phyloP scores from a whole-genome alignment of 2,113 vertebrate genomes.

The Crotalus horridus region DNA sequence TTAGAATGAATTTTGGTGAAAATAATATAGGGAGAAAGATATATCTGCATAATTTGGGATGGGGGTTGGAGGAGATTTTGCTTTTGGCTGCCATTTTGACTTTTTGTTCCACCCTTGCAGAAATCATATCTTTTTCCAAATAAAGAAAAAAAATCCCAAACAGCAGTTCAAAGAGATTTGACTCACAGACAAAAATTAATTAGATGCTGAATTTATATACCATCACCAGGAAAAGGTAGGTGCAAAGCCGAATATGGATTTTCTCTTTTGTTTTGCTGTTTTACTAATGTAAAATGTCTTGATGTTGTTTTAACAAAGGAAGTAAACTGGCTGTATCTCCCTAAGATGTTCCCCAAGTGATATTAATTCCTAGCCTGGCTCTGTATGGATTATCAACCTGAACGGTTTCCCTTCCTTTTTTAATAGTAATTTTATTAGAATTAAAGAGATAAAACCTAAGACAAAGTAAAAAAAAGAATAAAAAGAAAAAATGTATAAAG shows the following conservation, averaged over 20 bases:
- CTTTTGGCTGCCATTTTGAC: background rate
- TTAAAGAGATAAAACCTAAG: background rate
- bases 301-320: background rate
- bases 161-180: background rate
- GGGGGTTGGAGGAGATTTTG: background rate
- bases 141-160: background rate
- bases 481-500: too few relatives aligned
- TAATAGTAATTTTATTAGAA: background rate
- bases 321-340: background rate
- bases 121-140: background rate
- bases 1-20: background rate
- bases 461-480: background rate
- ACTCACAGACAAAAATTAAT: background rate
- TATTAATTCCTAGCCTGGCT: background rate
- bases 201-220: background rate
- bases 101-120: background rate
- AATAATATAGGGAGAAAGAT: background rate
- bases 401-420: slow-evolving; percentile 13
- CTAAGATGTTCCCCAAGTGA: background rate
- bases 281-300: background rate
- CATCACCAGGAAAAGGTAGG: background rate
- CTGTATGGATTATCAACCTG: slow-evolving; percentile 18
- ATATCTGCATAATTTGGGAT: background rate
- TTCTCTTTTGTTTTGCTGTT: background rate
- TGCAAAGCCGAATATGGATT: background rate